phyloP scores from a whole-genome alignment of 2,113 vertebrate genomes.

The Barbus barbus region DNA sequence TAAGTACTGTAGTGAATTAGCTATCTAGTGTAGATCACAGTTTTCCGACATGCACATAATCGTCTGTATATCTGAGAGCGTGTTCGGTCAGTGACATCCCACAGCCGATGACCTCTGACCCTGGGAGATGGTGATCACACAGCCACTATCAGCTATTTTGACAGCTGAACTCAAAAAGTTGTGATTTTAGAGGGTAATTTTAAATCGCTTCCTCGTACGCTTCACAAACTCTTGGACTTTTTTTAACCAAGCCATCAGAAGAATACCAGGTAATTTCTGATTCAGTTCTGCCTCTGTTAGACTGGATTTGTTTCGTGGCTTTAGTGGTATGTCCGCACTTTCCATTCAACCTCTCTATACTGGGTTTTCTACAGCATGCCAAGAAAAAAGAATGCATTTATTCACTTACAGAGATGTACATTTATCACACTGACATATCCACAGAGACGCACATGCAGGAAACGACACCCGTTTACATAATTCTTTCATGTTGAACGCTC shows the following conservation, averaged over 20 bases:
- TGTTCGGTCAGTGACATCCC: not conserved
- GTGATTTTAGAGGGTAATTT: conserved; percentile 48
- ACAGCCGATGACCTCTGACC: conserved; percentile 14
- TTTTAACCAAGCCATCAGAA: conserved; percentile 82
- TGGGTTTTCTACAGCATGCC: conserved; percentile 50
- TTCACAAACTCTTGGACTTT: conserved; percentile 75
- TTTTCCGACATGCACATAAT: not conserved
- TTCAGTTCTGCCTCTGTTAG: conserved; percentile 60
- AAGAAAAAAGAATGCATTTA: conserved; percentile 7
- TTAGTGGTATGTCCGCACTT: conserved; percentile 64
- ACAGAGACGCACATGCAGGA: not conserved
- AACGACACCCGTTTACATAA: not conserved
- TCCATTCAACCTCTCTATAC: conserved; percentile 42
- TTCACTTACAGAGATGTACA: not conserved
- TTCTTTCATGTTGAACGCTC: not conserved
- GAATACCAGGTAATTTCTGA: conserved; percentile 78
- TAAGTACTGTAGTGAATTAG: not conserved
- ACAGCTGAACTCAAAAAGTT: conserved; percentile 19
- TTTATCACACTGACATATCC: not conserved
- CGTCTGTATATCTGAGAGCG: not conserved
- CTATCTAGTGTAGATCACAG: not conserved
- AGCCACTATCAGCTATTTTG: not conserved
- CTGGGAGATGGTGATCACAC: conserved; percentile 27
- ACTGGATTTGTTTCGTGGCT: conserved; percentile 86
- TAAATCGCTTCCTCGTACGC: conserved; percentile 54